Evolutionary conservation across 2,888 invertebrate species (phyloP), one percentile per base, ranked within the genome.

Genomic region (Folsomia manolachei): DNA sequence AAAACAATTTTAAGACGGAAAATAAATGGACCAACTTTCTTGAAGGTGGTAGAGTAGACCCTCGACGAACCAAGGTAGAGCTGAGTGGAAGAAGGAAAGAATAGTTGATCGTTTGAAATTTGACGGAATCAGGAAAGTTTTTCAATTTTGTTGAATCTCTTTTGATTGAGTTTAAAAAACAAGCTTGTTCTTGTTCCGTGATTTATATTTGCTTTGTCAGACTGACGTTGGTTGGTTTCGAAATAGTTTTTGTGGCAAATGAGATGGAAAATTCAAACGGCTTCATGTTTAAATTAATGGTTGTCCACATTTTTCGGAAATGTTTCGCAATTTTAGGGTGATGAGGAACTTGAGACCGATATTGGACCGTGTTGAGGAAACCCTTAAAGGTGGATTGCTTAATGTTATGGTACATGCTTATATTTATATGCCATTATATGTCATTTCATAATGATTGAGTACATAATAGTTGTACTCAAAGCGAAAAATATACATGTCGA

Each of bases 81-180:
- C n/a, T n/a, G 39, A 4, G 39, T 39, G 39, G 39, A 39, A 14
- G 39, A 4, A 39, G 39, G 39, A 39, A 39, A 14, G 39, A 39
- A 39, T 39, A 39, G 39, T 39, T 39, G 39, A 39, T 39, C 4
- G 39, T 39, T 39, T 39, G 39, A 56, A 56, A 56, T 56, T 56
- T 56, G 18, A 56, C 7, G 21, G 56, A 56, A 56, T 56, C 21
- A 14, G 19, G 21, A 56, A 56, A 56, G 19, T 56, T 56, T 56
- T 56, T 56, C 56, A 56, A 56, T 56, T 56, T 39, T 39, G 39
- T 39, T 9, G 7, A 39, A 39, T 39, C 39, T 39, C 39, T 39
- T 56, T 21, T 56, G 56, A 56, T 56, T 56, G 18, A 18, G 56
- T 56, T 56, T 19, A 56, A 56, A 56, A 56, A 56, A 56, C 56